phyloP scores from a whole-genome alignment of 2,113 vertebrate species.

The Raphicerus campestris region DNA sequence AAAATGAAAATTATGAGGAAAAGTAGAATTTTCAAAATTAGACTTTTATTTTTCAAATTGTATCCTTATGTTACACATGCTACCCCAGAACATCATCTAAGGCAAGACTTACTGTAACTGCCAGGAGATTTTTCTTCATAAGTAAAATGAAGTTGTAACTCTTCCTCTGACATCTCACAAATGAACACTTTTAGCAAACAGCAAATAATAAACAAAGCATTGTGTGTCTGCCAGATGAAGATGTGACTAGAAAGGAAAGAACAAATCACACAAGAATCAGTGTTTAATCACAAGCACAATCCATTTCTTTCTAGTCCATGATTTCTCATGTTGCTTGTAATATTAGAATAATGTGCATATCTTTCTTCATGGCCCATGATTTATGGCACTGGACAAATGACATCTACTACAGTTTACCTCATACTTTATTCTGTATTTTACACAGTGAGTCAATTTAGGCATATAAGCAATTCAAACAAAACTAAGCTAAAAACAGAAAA shows the following conservation, averaged over 20 bases:
- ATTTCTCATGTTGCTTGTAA: background rate
- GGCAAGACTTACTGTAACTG: conserved; percentile 83
- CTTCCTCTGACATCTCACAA: conserved; percentile 91
- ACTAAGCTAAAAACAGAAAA: background rate
- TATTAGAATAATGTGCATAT: background rate
- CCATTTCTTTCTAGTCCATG: background rate
- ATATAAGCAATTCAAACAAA: background rate
- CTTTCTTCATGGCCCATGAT: background rate
- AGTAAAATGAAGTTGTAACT: conserved; percentile 92
- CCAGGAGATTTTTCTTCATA: conserved; percentile 90
- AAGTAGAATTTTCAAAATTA: background rate
- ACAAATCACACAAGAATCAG: conserved; percentile 40
- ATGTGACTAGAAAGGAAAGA: conserved; percentile 87
- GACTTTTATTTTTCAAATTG: background rate
- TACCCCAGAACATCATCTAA: background rate
- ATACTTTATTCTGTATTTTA: background rate
- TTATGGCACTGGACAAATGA: background rate
- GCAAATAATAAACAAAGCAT: conserved; percentile 96
- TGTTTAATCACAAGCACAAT: background rate
- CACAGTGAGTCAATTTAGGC: background rate
- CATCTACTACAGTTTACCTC: background rate
- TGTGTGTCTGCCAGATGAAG: conserved; percentile 99
- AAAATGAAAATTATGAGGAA: background rate
- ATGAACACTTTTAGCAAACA: conserved; percentile 97
- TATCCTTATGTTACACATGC: background rate